These are phyloP conservation scores for Xanthia icteritia DNA, from an alignment of 2,888 invertebrate species.

Conservation along the genomic window DNA sequence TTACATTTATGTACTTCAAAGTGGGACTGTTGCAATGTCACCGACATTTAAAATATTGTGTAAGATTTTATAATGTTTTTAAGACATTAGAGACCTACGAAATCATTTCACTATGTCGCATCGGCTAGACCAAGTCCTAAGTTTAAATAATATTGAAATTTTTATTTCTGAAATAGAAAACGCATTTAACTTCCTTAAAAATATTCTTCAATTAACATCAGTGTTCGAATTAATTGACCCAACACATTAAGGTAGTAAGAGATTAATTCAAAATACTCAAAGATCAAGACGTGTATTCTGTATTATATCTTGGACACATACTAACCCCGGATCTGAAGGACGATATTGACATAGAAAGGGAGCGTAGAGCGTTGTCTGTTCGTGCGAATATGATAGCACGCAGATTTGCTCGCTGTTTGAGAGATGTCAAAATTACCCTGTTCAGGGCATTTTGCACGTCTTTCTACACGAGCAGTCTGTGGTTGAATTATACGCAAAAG, in stretches of 20 bases:
- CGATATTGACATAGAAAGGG: too few relatives aligned
- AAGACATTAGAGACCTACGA: too few relatives aligned
- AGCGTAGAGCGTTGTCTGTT: too few relatives aligned
- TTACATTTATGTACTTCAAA: not conserved
- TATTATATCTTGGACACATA: too few relatives aligned
- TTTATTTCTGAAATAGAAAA: not conserved
- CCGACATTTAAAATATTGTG: not conserved
- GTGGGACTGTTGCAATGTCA: not conserved
- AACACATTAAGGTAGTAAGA: not conserved
- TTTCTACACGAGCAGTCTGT: too few relatives aligned
- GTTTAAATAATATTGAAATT: not conserved
- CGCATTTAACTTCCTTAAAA: not conserved
- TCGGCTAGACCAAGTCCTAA: not conserved
- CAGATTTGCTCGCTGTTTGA: too few relatives aligned
- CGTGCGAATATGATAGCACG: too few relatives aligned
- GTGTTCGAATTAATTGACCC: constrained; percentile 4
- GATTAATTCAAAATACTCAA: not conserved
- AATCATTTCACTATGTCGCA: not conserved
- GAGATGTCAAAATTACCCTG: too few relatives aligned
- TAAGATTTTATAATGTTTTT: not conserved
- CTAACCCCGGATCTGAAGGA: too few relatives aligned
- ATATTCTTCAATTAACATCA: not conserved
- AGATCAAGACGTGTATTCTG: constrained; percentile 1
- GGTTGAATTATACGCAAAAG: too few relatives aligned
- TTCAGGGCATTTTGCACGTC: too few relatives aligned